phyloP scores from a whole-genome alignment of 2,888 invertebrate genomes.

The Odontomyia ornata region DNA sequence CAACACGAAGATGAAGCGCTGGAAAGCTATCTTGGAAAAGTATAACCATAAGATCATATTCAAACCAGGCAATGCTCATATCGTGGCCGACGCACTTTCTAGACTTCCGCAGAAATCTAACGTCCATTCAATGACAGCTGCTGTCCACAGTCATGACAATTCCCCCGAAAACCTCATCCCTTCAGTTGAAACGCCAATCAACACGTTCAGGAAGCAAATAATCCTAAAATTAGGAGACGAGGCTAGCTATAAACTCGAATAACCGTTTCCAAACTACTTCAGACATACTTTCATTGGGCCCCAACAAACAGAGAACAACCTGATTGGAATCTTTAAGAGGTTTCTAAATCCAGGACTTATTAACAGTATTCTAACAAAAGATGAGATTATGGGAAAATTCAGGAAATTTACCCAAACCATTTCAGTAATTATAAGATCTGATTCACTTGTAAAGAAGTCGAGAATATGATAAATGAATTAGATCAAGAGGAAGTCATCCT shows the following conservation, averaged over 20 bases:
- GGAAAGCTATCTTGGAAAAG: constrained; percentile 18
- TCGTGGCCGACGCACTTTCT: constrained; percentile 8
- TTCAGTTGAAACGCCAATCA: background rate
- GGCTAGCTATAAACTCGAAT: background rate
- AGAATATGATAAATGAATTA: background rate
- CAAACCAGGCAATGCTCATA: background rate
- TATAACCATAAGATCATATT: background rate
- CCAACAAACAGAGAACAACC: rapidly evolving
- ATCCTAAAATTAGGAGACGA: no score
- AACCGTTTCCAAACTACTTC: background rate
- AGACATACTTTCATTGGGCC: no score
- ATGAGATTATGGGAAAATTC: background rate
- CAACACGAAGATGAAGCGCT: background rate
- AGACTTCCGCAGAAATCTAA: background rate
- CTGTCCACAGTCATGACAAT: background rate
- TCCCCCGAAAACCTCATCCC: background rate
- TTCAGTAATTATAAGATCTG: background rate
- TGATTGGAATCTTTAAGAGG: background rate
- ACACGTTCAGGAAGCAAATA: background rate
- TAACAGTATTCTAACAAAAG: background rate
- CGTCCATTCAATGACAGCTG: background rate
- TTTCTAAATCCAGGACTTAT: background rate
- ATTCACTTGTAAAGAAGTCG: background rate
- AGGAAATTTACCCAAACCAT: background rate
- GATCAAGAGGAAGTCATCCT: background rate